These are phyloP conservation scores for Diadegma fenestrale DNA, from an alignment of 2,888 invertebrate genomes.

Conservation along the genomic window DNA sequence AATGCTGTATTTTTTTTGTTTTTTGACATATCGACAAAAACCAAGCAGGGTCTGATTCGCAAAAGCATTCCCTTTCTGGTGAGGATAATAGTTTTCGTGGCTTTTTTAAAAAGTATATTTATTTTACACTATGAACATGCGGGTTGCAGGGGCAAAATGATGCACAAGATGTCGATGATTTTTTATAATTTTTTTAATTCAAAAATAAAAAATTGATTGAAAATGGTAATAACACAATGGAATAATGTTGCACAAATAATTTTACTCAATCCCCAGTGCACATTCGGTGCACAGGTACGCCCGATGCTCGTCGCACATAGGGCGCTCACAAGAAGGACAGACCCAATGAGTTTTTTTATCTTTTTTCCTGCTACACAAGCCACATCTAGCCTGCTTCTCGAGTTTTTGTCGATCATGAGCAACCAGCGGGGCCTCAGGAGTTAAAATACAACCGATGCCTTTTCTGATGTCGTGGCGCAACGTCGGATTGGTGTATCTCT, in stretches of 20 bases:
- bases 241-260: conserved; percentile 15
- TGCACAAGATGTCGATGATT: conserved; percentile 42
- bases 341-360: conserved; percentile 55
- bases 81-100: conserved; percentile 38
- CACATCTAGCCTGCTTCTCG: conserved; percentile 43
- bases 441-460: conserved; percentile 9
- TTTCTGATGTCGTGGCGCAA: conserved; percentile 63
- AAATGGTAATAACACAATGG: conserved; percentile 19
- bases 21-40: conserved; percentile 28
- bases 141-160: conserved; percentile 45
- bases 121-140: conserved; percentile 47
- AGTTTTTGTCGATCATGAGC: conserved; percentile 30
- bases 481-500: conserved; percentile 55
- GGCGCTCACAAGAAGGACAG: conserved; percentile 54
- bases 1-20: conserved; percentile 18
- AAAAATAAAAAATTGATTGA: conserved; percentile 1
- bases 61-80: conserved; percentile 36
- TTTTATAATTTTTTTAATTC: conserved; percentile 26
- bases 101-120: conserved; percentile 57
- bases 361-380: conserved; percentile 35
- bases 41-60: conserved; percentile 37
- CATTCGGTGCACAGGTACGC: conserved; percentile 56
- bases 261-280: conserved; percentile 36
- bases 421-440: conserved; percentile 5
- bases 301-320: conserved; percentile 63